These are phyloP conservation scores for Paguma larvata DNA, from an alignment of 2,797 vertebrate species.

Conservation along the genomic window DNA sequence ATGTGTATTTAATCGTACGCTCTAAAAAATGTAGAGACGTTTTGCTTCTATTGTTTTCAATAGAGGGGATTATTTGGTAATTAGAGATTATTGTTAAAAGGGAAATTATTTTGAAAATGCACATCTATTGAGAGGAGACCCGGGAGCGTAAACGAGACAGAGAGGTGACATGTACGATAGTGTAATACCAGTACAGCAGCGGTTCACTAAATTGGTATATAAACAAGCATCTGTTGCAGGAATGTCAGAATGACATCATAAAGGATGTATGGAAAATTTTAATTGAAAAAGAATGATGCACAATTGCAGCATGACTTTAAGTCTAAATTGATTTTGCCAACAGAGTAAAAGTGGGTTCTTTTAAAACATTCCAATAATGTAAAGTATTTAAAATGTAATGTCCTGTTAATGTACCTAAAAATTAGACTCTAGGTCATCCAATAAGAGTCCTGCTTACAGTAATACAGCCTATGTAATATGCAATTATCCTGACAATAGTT, in stretches of 20 bases:
- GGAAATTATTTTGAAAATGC: constrained; percentile 83
- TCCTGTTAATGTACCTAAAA: constrained; percentile 91
- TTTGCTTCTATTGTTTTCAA: constrained; percentile 54
- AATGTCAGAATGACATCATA: constrained; percentile 91
- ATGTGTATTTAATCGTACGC: constrained; percentile 59
- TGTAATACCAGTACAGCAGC: constrained; percentile 85
- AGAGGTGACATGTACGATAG: constrained; percentile 85
- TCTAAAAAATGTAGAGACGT: constrained; percentile 49
- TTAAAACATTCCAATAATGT: constrained; percentile 88
- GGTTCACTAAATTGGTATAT: constrained; percentile 89
- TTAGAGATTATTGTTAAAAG: constrained; percentile 76
- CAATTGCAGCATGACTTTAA: constrained; percentile 88
- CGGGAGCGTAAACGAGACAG: constrained; percentile 78
- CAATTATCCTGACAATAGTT: constrained; percentile 92
- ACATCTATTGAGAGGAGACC: constrained; percentile 76
- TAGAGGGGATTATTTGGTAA: constrained; percentile 39
- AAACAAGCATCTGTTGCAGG: constrained; percentile 91
- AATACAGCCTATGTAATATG: constrained; percentile 89
- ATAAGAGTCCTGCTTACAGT: constrained; percentile 89
- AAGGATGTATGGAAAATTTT: constrained; percentile 91
- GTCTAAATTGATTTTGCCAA: constrained; percentile 90
- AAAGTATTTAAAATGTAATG: constrained; percentile 91
- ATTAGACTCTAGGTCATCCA: constrained; percentile 89
- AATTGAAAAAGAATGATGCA: constrained; percentile 91
- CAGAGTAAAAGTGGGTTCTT: constrained; percentile 88